phyloP scores from a whole-genome alignment of 2,797 vertebrate species.

The Oryzias sinensis region DNA sequence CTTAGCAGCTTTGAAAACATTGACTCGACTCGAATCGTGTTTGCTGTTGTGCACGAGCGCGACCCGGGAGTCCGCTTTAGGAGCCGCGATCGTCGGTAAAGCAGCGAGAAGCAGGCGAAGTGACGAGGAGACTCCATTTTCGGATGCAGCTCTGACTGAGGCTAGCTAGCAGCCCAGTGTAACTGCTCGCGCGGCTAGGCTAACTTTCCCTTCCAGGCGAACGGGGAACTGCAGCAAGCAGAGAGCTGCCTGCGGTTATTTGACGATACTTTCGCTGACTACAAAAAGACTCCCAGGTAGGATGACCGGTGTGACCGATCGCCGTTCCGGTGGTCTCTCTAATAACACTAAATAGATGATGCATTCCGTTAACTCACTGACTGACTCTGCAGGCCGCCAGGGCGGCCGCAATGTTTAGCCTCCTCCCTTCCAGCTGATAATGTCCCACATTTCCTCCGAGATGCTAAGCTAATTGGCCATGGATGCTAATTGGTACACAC shows the following conservation, averaged over 20 bases:
- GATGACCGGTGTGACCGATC: neutral
- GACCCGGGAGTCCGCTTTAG: neutral
- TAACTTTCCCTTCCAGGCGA: conserved; percentile 50
- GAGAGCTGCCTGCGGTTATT: conserved; percentile 22
- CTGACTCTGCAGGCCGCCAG: conserved; percentile 24
- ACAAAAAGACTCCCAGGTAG: conserved; percentile 72
- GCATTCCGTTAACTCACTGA: conserved; percentile 19
- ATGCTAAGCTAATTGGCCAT: conserved; percentile 27
- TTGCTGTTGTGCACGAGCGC: neutral
- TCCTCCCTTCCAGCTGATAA: conserved; percentile 38
- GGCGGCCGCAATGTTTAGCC: conserved; percentile 25
- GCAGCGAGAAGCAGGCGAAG: conserved; percentile 26
- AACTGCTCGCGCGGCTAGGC: conserved; percentile 56
- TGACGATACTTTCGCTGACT: conserved; percentile 54
- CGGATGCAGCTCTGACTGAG: conserved; percentile 40
- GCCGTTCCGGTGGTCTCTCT: neutral
- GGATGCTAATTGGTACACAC: conserved; percentile 4
- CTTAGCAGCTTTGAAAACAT: conserved; percentile 19
- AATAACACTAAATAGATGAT: conserved; percentile 1
- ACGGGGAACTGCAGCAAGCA: conserved; percentile 28
- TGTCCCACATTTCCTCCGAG: neutral
- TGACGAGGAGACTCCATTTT: conserved; percentile 61
- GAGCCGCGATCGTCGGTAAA: neutral
- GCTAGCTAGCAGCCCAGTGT: conserved; percentile 54
- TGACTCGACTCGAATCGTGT: neutral